Base-by-base conservation (phyloP, 1,140 invertebrate species). In the Trichogramma pretiosum region DNA sequence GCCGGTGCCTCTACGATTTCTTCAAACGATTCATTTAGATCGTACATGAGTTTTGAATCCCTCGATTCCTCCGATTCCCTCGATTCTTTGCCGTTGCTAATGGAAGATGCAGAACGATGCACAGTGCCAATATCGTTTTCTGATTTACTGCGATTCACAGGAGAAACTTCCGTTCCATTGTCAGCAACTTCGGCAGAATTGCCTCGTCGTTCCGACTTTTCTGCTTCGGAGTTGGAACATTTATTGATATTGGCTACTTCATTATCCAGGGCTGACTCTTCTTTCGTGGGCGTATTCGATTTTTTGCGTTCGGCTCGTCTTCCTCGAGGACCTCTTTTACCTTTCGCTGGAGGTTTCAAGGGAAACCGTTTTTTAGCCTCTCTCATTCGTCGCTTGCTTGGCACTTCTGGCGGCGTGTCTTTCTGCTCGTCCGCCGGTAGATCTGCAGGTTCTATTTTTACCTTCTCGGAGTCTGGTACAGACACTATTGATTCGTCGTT, bases 1-100 rank as follows among this genome's bases (percentile, higher is more conserved):
- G 78, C 78, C 13, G 77, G 73, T 0, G 75, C 65, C 43, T 79
- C 74, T 30, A 66, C 32, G 9, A 64, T 59, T 13, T 60, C 56
- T n/a, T n/a, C n/a, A n/a, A n/a, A n/a, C n/a, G n/a, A n/a, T n/a
- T n/a, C n/a, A n/a, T n/a, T n/a, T n/a, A n/a, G n/a, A n/a, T n/a
- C n/a, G n/a, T n/a, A n/a, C n/a, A n/a, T n/a, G n/a, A n/a, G n/a
- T n/a, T n/a, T n/a, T n/a, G n/a, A n/a, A n/a, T n/a, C n/a, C n/a
- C n/a, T n/a, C n/a, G n/a, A n/a, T n/a, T n/a, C n/a, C n/a, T n/a
- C n/a, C n/a, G n/a, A n/a, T n/a, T n/a, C n/a, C n/a, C n/a, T n/a
- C n/a, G n/a, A n/a, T n/a, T n/a, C n/a, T n/a, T n/a, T n/a, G n/a
- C n/a, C n/a, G n/a, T n/a, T n/a, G n/a, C n/a, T n/a, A n/a, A n/a